Percentiles rank a stretch among this genome's conserved stretches.
These are phyloP conservation scores for Chauna torquata DNA, from an alignment of 2,113 vertebrate genomes.

Conservation along the genomic window DNA sequence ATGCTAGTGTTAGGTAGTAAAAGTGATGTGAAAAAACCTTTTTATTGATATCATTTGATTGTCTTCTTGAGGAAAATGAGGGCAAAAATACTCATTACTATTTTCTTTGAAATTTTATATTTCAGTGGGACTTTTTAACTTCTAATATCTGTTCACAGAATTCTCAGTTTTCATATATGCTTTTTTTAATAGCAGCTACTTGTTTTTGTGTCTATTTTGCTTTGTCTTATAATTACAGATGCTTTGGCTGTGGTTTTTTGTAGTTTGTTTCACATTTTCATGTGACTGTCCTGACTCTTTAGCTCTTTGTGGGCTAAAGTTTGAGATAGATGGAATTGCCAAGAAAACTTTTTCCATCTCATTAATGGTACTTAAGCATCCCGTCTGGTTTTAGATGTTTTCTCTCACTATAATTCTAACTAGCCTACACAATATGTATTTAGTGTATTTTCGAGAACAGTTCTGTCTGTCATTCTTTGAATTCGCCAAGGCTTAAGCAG, in stretches of 20 bases:
- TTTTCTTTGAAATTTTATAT: not conserved
- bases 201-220: not conserved
- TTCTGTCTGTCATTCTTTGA: not conserved
- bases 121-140: not conserved
- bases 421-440: rapidly evolving
- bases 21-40: not conserved
- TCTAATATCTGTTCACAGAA: not conserved
- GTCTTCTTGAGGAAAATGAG: not conserved
- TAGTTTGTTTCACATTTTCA: not conserved
- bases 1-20: not conserved
- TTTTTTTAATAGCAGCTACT: not conserved
- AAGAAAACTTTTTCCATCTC: not conserved
- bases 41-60: not conserved
- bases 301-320: not conserved
- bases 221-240: not conserved
- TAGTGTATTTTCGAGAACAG: not conserved
- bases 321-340: not conserved
- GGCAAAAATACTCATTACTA: not conserved
- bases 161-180: not conserved
- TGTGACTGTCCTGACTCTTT: not conserved
- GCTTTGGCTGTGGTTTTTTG: not conserved
- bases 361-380: not conserved
- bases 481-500: not conserved
- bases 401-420: not conserved
- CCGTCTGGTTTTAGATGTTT: not conserved